These are phyloP conservation scores for Pentalonia nigronervosa DNA, from an alignment of 1,140 invertebrate species.

Conservation along the genomic window DNA sequence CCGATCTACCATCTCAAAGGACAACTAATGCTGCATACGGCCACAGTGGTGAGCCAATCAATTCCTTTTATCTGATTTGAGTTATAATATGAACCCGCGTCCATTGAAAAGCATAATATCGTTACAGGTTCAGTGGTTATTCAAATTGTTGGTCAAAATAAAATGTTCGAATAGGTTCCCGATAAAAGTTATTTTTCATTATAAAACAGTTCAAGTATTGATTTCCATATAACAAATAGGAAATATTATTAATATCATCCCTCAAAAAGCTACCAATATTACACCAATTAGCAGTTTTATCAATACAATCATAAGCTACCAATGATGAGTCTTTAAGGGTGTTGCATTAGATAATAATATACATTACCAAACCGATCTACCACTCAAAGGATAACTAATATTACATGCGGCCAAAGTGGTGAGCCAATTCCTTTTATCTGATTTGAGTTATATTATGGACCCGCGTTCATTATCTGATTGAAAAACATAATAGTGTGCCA, in stretches of 20 bases:
- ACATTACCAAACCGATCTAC: neutral
- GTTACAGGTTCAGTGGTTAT: too few species aligned
- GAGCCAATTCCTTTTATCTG: neutral
- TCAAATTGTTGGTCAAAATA: too few species aligned
- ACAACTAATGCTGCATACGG: neutral
- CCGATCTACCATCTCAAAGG: neutral
- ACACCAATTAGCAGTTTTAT: neutral
- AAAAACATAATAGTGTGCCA: neutral
- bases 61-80: neutral
- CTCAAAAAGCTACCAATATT: neutral
- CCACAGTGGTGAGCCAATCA: neutral
- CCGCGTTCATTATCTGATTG: neutral
- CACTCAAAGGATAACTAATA: neutral
- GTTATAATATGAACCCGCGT: too few species aligned
- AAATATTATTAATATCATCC: too few species aligned
- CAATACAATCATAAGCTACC: neutral
- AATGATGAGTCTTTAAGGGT: neutral
- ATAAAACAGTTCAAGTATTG: too few species aligned
- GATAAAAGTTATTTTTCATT: too few species aligned
- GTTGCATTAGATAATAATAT: neutral
- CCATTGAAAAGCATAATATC: neutral
- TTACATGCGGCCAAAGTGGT: neutral
- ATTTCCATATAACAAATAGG: too few species aligned
- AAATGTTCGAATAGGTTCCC: too few species aligned
- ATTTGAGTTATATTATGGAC: too few species aligned